Evolutionary conservation across 1,140 invertebrate species (phyloP).

Genomic region (Tribolium madens): DNA sequence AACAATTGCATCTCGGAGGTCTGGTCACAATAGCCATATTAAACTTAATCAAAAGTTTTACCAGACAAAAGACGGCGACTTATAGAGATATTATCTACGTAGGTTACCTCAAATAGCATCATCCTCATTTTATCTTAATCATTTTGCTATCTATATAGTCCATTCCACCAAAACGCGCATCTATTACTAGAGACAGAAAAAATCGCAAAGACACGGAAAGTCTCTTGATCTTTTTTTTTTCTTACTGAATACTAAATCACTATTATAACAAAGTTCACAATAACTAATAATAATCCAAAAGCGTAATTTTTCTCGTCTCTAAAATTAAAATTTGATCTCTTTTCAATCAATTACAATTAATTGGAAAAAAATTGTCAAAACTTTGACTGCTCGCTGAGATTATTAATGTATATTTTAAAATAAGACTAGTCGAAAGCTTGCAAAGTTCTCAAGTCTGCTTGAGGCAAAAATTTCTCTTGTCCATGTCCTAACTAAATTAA

Average conservation of each 20-base stretch:
- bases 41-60: constrained; percentile 55
- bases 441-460: not conserved
- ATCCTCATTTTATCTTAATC: constrained; percentile 55
- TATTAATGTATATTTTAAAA: not conserved
- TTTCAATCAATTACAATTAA: not conserved
- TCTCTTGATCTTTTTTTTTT: too few relatives aligned
- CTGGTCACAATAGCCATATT: constrained; percentile 50
- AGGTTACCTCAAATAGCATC: constrained; percentile 50
- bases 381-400: not conserved
- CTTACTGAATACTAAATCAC: too few relatives aligned
- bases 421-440: not conserved
- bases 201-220: too few relatives aligned
- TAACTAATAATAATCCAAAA: too few relatives aligned
- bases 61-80: constrained; percentile 52
- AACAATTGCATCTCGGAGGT: constrained; percentile 45
- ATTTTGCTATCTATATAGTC: constrained; percentile 53
- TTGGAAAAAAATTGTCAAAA: not conserved
- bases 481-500: not conserved
- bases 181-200: constrained; percentile 13
- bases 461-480: not conserved
- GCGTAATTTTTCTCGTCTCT: too few relatives aligned
- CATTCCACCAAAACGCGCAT: constrained; percentile 23
- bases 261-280: too few relatives aligned
- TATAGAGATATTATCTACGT: constrained; percentile 52
- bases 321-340: not conserved